Evolutionary conservation across 2,113 vertebrate genomes (phyloP), one percentile per base, ranked within the genome.

Genomic region (Psophia crepitans): DNA sequence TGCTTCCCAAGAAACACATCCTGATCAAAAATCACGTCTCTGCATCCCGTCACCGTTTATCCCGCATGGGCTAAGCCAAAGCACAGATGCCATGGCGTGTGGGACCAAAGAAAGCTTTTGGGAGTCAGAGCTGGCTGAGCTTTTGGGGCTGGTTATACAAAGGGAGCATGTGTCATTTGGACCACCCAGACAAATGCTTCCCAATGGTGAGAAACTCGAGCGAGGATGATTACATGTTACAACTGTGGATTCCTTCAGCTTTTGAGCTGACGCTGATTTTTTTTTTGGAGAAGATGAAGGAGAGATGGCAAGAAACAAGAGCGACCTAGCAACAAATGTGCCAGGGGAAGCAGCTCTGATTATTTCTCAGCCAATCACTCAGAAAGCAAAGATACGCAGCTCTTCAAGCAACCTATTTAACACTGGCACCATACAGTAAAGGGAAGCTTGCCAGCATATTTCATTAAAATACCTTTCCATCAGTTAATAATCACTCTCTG

Each of bases 391-490:
- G 91, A 73, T 17, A 24, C 19, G 41, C 37, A 74, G 78, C 86
- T 92, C 89, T 63, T 87, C 84, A 89, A 71, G 86, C 53, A 87
- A 77, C 61, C 94, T 93, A 37, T 91, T 97, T 87, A 95, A 74
- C 41, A 43, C 32, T 92, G 87, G 93, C 84, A 95, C 56, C 0
- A 2, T 27, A 76, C 44, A 87, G 61, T 28, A 77, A 83, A 76
- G 63, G 91, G 92, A 95, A 84, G 15, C 28, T 71, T 89, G 94
- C 89, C 96, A 96, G 66, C 54, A 33, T 61, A 85, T 93, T 97
- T 92, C 80, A 92, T 97, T 95, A 92, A 96, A 96, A 95, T 92
- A 91, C 84, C 77, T 92, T 85, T 89, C 77, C 86, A 81, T 91
- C 89, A 89, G 84, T 87, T 96, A 92, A 93, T 91, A 91, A 89